Base-by-base conservation (phyloP, 1,140 invertebrate species). In the Atopsyche davidsoni region DNA sequence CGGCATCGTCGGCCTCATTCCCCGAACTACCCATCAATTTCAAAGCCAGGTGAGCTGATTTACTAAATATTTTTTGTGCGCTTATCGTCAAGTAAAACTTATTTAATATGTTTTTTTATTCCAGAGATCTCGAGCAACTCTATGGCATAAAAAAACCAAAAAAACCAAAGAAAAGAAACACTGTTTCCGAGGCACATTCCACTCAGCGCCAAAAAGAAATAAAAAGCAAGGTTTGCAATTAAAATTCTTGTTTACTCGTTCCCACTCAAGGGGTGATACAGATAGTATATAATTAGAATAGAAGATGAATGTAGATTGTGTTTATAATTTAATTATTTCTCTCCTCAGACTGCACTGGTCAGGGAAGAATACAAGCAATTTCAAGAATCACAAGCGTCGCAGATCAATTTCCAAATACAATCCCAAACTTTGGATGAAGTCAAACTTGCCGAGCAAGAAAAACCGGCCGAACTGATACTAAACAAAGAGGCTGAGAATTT, bases 11-110 rank as follows among this genome's bases (percentile, higher is more conserved):
- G 4, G 38, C 75, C 19, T 25, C 44, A 4, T 36, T 75, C 19
- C 81, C 81, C 9, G 79, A 76, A 60, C 58, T 84, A 10, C 65
- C 74, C 32, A 61, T 70, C 18, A 64, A 64, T 16, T 76, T 68
- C 23, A 43, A 36, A 22, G 7, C 40, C 17, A 51, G 48, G 48
- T 51, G 14, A 44, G 16, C n/a, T 28, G 14, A 24, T 42, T 3
- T 23, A 2, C 18, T 31, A n/a, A n/a, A n/a, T n/a, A n/a, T n/a
- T n/a, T n/a, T n/a, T n/a, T n/a, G n/a, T n/a, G n/a, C n/a, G n/a
- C n/a, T n/a, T n/a, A n/a, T n/a, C n/a, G n/a, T n/a, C n/a, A n/a
- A n/a, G n/a, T n/a, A n/a, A n/a, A n/a, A n/a, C n/a, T n/a, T n/a
- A n/a, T n/a, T n/a, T n/a, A n/a, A n/a, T n/a, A n/a, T n/a, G n/a